A percentile compares a stretch with the other conserved stretches of the same genome.
phyloP scores from a whole-genome alignment of 2,797 vertebrate species.

The Picus viridis region DNA sequence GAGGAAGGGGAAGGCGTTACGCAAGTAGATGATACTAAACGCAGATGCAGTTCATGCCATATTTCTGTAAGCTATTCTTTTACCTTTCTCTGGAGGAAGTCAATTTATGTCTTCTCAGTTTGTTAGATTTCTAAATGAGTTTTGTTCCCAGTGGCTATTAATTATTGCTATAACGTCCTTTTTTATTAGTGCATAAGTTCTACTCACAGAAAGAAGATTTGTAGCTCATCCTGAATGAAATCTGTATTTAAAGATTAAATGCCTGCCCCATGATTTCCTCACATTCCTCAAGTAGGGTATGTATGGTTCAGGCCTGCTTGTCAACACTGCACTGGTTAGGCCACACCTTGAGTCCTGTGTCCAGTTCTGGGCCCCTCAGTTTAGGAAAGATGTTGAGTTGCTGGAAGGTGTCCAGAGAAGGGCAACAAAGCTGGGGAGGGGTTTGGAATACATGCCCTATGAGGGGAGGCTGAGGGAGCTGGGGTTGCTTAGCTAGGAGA shows the following conservation, averaged over 20 bases:
- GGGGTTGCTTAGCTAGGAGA: too few relatives aligned
- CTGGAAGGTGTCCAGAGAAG: too few relatives aligned
- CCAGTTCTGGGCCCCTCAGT: too few relatives aligned
- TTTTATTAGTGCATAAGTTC: neutral
- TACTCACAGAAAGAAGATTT: neutral
- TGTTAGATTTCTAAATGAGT: slow-evolving; percentile 25
- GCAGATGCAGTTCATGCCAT: neutral
- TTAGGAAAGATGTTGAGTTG: too few relatives aligned
- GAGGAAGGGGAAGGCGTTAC: neutral
- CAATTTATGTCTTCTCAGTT: neutral
- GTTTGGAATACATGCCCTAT: too few relatives aligned
- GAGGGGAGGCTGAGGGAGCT: too few relatives aligned
- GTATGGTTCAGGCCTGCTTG: neutral
- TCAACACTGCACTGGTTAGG: neutral
- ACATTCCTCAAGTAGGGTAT: neutral
- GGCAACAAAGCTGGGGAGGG: too few relatives aligned
- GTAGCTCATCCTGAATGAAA: neutral
- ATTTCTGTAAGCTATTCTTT: neutral
- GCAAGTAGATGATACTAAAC: neutral
- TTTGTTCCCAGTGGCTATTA: neutral
- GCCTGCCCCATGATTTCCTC: neutral
- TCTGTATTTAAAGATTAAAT: neutral
- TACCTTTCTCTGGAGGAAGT: neutral
- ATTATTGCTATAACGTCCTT: neutral
- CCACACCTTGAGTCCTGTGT: too few relatives aligned